Evolutionary conservation across 2,888 invertebrate species (phyloP).

Genomic region (Philaethria dido): DNA sequence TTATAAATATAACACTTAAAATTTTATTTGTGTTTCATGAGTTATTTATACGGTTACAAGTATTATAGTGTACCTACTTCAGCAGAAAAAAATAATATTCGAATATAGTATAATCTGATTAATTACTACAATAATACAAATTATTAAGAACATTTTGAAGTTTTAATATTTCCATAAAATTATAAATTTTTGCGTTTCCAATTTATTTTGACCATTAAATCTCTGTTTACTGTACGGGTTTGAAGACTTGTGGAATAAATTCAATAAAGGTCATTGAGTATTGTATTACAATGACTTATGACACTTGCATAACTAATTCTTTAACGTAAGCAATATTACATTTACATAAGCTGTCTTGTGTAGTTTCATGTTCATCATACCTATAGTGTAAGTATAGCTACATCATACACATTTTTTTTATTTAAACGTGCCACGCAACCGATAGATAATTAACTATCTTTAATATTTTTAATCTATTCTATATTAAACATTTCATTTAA

Average conservation of each 20-base stretch:
- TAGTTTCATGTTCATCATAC: neutral
- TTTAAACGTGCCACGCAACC: neutral
- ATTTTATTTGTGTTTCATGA: too few species aligned
- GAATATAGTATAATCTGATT: too few species aligned
- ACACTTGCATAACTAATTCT: conserved; percentile 71
- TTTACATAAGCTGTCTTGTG: conserved; percentile 44
- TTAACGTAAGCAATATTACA: conserved; percentile 19
- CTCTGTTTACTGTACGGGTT: too few species aligned
- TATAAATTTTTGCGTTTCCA: neutral
- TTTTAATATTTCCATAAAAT: neutral
- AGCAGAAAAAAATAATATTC: too few species aligned
- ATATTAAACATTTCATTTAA: conserved; percentile 10
- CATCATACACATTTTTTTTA: neutral
- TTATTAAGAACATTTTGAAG: too few species aligned
- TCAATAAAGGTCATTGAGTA: conserved; percentile 58
- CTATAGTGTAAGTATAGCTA: conserved; percentile 1
- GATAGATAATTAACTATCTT: neutral
- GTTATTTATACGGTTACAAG: neutral
- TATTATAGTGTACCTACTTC: neutral
- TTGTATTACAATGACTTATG: conserved; percentile 70
- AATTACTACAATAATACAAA: too few species aligned
- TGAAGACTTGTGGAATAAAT: conserved; percentile 38
- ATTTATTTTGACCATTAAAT: conserved; percentile 16
- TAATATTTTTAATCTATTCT: conserved; percentile 3
- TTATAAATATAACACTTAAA: too few species aligned